A percentile compares a stretch with the other conserved stretches of the same genome.
These are phyloP conservation scores for Diplogasteroides magnus DNA, from an alignment of 1,140 invertebrate species.

Conservation along the genomic window DNA sequence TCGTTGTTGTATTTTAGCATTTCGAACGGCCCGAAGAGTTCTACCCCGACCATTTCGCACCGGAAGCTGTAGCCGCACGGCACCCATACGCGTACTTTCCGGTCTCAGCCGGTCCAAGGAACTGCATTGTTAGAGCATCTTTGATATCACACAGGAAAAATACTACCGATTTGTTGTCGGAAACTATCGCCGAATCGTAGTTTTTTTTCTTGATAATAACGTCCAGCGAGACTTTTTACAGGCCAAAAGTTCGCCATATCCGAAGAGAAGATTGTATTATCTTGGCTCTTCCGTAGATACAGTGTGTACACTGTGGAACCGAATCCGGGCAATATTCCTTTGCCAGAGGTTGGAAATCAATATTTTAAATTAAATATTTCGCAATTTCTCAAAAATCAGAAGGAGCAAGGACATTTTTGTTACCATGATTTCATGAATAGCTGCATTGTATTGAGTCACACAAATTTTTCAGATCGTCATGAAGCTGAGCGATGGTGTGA, in stretches of 20 bases:
- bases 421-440: too few species aligned
- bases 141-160: too few species aligned
- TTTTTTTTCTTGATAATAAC: neutral
- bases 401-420: too few species aligned
- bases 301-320: constrained; percentile 19
- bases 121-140: constrained; percentile 54
- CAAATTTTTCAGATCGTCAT: too few species aligned
- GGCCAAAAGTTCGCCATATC: constrained; percentile 75
- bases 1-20: too few species aligned
- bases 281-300: constrained; percentile 75
- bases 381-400: too few species aligned
- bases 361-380: too few species aligned
- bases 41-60: constrained; percentile 82
- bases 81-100: constrained; percentile 56
- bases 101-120: constrained; percentile 54
- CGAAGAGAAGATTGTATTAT: constrained; percentile 76
- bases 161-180: too few species aligned
- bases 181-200: neutral
- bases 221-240: constrained; percentile 28
- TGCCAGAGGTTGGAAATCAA: constrained; percentile 34
- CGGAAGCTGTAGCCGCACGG: constrained; percentile 65
- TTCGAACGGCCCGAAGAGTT: constrained; percentile 78
- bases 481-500: too few species aligned
- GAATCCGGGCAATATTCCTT: constrained; percentile 20
- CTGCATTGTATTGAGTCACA: too few species aligned